These are phyloP conservation scores for Rhopalosiphum padi DNA, from an alignment of 1,140 invertebrate species.

Conservation along the genomic window DNA sequence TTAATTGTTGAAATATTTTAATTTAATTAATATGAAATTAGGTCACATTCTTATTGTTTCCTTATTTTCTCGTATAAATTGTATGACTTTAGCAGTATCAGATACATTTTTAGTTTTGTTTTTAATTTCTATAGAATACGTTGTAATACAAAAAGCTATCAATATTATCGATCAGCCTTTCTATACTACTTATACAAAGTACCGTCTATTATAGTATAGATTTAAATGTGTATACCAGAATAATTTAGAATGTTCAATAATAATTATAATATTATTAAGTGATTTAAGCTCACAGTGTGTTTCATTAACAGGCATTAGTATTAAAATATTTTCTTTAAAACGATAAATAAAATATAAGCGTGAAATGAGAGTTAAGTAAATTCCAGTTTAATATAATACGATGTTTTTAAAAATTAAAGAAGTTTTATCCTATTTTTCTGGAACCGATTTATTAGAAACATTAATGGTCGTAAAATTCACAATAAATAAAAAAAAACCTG, in stretches of 20 bases:
- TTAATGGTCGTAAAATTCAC: not conserved
- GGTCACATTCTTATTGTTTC: not conserved
- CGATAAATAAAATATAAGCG: constrained; percentile 37
- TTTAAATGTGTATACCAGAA: not conserved
- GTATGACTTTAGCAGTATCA: not conserved
- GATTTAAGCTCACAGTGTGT: not conserved
- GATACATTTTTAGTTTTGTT: not conserved
- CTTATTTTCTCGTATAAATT: not conserved
- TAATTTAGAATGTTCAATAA: not conserved
- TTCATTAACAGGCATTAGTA: not conserved
- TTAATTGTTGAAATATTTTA: constrained; percentile 32
- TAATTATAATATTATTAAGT: not conserved
- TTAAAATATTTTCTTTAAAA: constrained; percentile 22
- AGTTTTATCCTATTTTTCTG: not conserved
- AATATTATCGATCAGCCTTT: not conserved
- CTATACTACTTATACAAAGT: not conserved
- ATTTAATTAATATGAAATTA: not conserved
- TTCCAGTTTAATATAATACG: constrained; percentile 12
- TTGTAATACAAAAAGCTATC: not conserved
- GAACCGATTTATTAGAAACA: not conserved
- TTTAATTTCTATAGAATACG: not conserved
- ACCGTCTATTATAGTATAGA: not conserved
- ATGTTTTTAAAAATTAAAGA: not conserved
- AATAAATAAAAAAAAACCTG: constrained; percentile 20
- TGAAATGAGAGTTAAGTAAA: constrained; percentile 18